Evolutionary conservation across 1,140 invertebrate genomes (phyloP), one percentile per base, ranked within the genome.

Genomic region (Saxidomus purpurata): DNA sequence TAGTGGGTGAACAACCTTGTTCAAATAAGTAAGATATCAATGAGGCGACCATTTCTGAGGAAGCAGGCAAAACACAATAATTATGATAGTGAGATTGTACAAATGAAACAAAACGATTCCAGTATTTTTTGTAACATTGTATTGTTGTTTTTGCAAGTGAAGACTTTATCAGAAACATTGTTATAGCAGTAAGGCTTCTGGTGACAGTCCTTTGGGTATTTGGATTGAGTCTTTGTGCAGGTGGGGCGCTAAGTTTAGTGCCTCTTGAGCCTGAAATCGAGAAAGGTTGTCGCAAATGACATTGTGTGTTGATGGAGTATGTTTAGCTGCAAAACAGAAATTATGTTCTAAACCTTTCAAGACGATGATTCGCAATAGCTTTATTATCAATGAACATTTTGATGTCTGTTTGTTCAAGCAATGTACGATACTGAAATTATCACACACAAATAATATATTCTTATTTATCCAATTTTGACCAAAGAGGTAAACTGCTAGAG

Each of bases 401-500:
- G 63, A 86, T 34, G 87, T 49, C 22, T 79, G 47, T 83, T 91
- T 91, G 67, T 91, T 91, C 13, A 89, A 81, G 43, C 89, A 80
- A 31, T 84, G 47, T 11, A 89, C 87, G 4, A 87, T 59, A n/a
- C 69, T 69, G 28, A 15, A 11, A 87, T 91, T 91, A 67, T 91
- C 88, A 47, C 52, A 63, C 13, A 77, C 43, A 17, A 91, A 63
- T 0, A 77, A 13, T 13, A 90, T 52, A n/a, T 52, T 52, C 36
- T 77, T 59, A 43, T 91, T 90, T n/a, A 0, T 13, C 13, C 89
- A 31, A 8, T 34, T 13, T 0, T 40, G 1, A 0, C 81, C 87
- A 88, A 88, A 89, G 0, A 82, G 34, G 59, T 80, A 43, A 22
- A 86, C 17, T 15, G 80, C 79, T 36, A 91, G 38, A 0, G 76